Conservation (phyloP, 2,888 invertebrate species). For the Nysson spinosus region DNA sequence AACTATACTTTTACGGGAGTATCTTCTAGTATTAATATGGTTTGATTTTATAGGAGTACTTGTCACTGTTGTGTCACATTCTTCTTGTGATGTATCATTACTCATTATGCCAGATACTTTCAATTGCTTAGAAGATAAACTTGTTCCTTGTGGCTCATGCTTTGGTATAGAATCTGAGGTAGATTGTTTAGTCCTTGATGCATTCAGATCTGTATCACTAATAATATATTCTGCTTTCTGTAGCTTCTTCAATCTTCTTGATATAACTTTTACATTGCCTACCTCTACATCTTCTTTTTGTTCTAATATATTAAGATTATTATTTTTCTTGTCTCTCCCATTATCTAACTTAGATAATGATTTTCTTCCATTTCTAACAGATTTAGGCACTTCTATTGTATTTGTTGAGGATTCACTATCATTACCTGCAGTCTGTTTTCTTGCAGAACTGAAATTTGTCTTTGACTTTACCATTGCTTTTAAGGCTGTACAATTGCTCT, state of each 20-base stretch:
- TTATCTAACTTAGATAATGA: background rate
- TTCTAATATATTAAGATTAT: slow-evolving; percentile 1
- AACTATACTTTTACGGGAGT: background rate
- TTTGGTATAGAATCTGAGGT: slow-evolving; percentile 25
- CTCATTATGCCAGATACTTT: background rate
- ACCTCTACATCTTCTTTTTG: background rate
- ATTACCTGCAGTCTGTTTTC: background rate
- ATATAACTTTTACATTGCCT: slow-evolving; percentile 1
- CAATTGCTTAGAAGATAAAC: background rate
- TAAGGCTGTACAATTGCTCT: slow-evolving; percentile 3
- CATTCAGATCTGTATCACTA: background rate
- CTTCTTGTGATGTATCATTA: background rate
- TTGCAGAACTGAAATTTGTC: background rate
- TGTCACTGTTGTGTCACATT: background rate
- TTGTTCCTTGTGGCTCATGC: background rate
- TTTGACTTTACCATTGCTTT: slow-evolving; percentile 8
- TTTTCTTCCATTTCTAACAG: slow-evolving; percentile 7
- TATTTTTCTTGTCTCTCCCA: background rate
- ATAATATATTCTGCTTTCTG: background rate
- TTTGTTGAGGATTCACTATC: slow-evolving; percentile 1
- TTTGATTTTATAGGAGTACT: background rate
- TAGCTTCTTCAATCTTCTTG: background rate
- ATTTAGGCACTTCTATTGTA: slow-evolving; percentile 29
- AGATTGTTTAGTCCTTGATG: slow-evolving; percentile 9
- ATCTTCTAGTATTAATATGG: background rate